Evolutionary conservation across 1,140 invertebrate species (phyloP), one percentile per base, ranked within the genome.

Genomic region (Habropoda laboriosa): DNA sequence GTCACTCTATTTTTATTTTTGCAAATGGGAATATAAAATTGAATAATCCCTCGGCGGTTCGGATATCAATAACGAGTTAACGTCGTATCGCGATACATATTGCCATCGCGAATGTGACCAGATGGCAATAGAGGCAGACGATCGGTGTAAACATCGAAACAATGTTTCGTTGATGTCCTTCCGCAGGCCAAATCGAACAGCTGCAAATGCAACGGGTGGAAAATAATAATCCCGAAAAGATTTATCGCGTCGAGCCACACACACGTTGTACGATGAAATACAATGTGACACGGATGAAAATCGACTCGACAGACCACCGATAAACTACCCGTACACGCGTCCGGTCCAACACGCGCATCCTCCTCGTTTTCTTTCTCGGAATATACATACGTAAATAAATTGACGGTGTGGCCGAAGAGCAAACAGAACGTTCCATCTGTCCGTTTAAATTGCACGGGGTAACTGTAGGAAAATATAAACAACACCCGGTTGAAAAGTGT

Each of bases 381-480:
- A 78, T 78, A 78, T n/a, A n/a, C n/a, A n/a, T n/a, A 60, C 67
- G 35, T 16, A 13, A 61, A 40, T 49, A 30, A 60, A 60, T 71
- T 51, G 10, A 0, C 13, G 0, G 5, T 27, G 24, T 30, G 42
- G 64, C 51, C 42, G 32, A 30, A 32, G 7, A 13, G 55, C 24
- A 38, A 60, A 45, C 66, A 45, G 27, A 51, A 5, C 3, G 40
- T 35, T n/a, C 3, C 40, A 27, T 32, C 67, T 47, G 75, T 71
- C 42, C 7, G 24, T 3, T 4, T 32, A n/a, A 78, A 78, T 71
- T 49, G 49, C 67, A 6, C 42, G 5, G n/a, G 3, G 27, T 2
- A 38, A 58, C n/a, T 53, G 30, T 68, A 40, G 13, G 32, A 71
- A 71, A 78, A 71, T 78, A 60, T 70, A 78, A 78, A 71, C 75